phyloP scores from a whole-genome alignment of 1,140 invertebrate species.

The Drosophila sechellia region DNA sequence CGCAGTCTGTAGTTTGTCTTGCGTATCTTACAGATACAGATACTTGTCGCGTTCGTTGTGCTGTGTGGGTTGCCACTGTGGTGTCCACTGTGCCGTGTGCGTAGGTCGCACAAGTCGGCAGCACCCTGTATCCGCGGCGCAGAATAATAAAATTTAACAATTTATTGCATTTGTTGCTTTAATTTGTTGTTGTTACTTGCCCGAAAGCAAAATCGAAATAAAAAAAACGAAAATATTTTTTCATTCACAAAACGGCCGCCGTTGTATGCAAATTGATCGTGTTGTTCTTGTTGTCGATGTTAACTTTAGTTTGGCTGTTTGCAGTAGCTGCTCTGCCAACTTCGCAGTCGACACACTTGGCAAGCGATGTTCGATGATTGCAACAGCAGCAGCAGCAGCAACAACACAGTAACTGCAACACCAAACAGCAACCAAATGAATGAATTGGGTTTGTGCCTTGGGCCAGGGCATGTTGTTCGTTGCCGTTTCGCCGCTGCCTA shows the following conservation, averaged over 20 bases:
- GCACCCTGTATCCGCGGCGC: conserved; percentile 62
- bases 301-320: conserved; percentile 51
- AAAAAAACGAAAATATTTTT: conserved; percentile 44
- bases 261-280: conserved; percentile 79
- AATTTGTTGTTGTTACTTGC: conserved; percentile 73
- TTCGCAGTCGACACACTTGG: conserved; percentile 65
- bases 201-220: conserved; percentile 42
- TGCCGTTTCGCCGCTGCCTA: conserved; percentile 49
- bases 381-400: conserved; percentile 45
- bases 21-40: conserved; percentile 75
- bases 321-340: conserved; percentile 46
- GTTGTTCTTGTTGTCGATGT: conserved; percentile 36
- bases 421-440: conserved; percentile 57
- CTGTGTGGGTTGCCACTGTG: conserved; percentile 51
- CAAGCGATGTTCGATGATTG: conserved; percentile 75
- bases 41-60: conserved; percentile 53
- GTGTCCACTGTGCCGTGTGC: conserved; percentile 59
- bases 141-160: conserved; percentile 82
- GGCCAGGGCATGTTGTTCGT: conserved; percentile 42
- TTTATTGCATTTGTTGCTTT: conserved; percentile 80
- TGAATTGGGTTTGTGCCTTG: conserved; percentile 68
- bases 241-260: conserved; percentile 79
- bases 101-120: conserved; percentile 56
- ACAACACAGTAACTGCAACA: conserved; percentile 20
- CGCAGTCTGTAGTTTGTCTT: conserved; percentile 43